These are phyloP conservation scores for Benitochromis conjunctus DNA, from an alignment of 2,113 vertebrate species.

Conservation along the genomic window DNA sequence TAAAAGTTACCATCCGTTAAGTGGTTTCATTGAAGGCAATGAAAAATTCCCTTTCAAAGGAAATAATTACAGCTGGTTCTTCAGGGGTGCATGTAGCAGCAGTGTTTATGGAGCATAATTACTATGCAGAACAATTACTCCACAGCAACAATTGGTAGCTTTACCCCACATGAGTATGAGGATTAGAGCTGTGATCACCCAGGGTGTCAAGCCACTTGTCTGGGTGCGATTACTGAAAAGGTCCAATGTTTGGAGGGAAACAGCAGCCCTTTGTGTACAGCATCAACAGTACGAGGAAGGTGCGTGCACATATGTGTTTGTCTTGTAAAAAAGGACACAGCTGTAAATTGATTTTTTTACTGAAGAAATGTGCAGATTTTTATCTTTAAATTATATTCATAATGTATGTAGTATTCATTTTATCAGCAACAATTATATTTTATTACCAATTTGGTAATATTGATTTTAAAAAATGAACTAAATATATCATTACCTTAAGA, in stretches of 20 bases:
- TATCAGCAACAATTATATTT: background rate
- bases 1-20: constrained; percentile 45
- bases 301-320: background rate
- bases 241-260: constrained; percentile 1
- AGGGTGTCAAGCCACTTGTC: constrained; percentile 21
- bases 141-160: constrained; percentile 48
- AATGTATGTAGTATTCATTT: background rate
- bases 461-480: background rate
- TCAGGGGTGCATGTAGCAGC: constrained; percentile 37
- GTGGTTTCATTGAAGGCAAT: constrained; percentile 49
- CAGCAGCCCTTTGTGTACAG: background rate
- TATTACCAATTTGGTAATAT: background rate
- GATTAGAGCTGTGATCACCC: constrained; percentile 49
- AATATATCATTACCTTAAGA: background rate
- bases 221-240: constrained; percentile 34
- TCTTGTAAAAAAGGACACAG: background rate
- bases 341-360: background rate
- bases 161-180: constrained; percentile 34
- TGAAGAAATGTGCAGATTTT: background rate
- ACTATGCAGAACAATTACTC: constrained; percentile 56
- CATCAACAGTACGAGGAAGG: background rate
- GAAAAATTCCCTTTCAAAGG: constrained; percentile 59
- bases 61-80: constrained; percentile 61
- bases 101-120: constrained; percentile 65
- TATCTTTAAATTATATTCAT: background rate